Evolutionary conservation across 2,888 invertebrate species (phyloP), one percentile per base, ranked within the genome.

Genomic region (Orthosia gothica): DNA sequence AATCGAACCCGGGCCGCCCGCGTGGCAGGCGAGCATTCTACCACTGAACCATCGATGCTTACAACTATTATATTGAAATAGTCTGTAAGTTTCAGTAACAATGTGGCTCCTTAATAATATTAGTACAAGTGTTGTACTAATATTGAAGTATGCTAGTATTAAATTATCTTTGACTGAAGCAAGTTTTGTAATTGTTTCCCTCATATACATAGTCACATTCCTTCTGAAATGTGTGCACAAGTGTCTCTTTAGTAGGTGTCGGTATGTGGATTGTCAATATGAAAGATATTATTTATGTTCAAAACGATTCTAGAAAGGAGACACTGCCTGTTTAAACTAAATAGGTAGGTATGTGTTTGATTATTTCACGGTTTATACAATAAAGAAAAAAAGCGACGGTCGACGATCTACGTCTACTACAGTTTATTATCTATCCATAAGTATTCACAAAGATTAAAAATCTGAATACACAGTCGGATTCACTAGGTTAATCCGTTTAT

Each of bases 21-120:
- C 96, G 96, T 96, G 96, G 96, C 97, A 96, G 96, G 96, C 96
- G 96, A 96, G 96, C 96, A 96, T 96, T 96, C 96, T 96, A 96
- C 96, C 96, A 97, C 96, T 96, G 96, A 96, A 96, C 96, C 96
- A 96, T 96, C 96, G 96, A 96, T 96, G 96, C 96, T 96, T 23
- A 67, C 82, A n/a, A n/a, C n/a, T n/a, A n/a, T n/a, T n/a, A n/a
- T 1, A 1, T 40, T 9, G 1, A 40, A 40, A 40, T 40, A 40
- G 32, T 32, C 32, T 32, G 4, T 32, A 32, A 0, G 7, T 40
- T 40, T 40, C 9, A 40, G 7, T 40, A 40, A 40, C 40, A 40
- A 7, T 40, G 40, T 9, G 40, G 40, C 40, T 7, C 40, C 40
- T 1, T 40, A 9, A 40, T 9, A 64, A 26, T 63, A 23, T 70